A percentile compares a stretch with the other conserved stretches of the same genome.
Conservation (phyloP, 2,888 invertebrate species). For the Andrena bicolor region DNA sequence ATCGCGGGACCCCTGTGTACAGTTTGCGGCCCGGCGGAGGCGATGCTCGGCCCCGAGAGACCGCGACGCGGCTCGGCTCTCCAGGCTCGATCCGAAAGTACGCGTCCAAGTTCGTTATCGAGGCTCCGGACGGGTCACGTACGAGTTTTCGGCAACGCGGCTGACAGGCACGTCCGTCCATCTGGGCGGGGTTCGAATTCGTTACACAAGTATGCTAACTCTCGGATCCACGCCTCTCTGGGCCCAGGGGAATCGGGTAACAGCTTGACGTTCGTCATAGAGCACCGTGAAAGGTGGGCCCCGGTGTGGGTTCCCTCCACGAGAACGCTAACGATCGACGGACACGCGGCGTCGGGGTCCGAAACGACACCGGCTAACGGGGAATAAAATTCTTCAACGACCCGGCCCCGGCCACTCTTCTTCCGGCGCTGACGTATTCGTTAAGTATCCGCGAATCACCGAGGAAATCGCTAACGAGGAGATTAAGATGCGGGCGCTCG, state of each 20-base stretch:
- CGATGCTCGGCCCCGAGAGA: neutral
- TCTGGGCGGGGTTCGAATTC: conserved; percentile 54
- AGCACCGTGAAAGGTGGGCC: conserved; percentile 1
- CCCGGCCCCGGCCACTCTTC: neutral
- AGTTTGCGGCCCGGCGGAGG: neutral
- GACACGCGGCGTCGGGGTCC: neutral
- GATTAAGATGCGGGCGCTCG: conserved; percentile 5
- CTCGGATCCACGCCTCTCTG: conserved; percentile 32
- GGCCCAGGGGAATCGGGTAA: neutral
- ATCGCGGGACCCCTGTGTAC: neutral
- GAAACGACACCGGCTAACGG: conserved; percentile 7
- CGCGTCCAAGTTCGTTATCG: conserved; percentile 15
- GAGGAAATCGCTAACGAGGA: conserved; percentile 7
- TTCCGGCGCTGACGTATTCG: conserved; percentile 3
- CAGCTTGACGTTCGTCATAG: conserved; percentile 30
- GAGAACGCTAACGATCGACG: conserved; percentile 9
- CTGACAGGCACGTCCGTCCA: conserved; percentile 12
- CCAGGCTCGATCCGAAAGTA: neutral
- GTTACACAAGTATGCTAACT: conserved; percentile 33
- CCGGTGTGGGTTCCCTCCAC: neutral
- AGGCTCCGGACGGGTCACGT: neutral
- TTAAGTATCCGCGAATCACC: conserved; percentile 9
- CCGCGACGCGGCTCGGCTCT: neutral
- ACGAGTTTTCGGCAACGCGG: conserved; percentile 1
- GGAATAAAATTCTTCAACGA: neutral